Conservation (phyloP, 2,113 vertebrate species). For the Bothrops jararaca region DNA sequence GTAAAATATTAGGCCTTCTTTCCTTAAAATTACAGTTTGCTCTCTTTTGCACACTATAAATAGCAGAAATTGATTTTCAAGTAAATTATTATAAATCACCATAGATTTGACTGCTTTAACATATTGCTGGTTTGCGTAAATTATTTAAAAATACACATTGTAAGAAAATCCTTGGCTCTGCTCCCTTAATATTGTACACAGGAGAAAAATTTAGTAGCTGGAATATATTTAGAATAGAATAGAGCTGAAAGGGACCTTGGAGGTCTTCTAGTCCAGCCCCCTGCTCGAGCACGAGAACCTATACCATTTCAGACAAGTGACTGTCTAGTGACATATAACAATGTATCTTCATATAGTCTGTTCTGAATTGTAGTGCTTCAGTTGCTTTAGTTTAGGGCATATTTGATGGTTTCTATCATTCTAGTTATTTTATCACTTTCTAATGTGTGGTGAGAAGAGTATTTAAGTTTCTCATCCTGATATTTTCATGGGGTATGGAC, state of each 20-base stretch:
- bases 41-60: slow-evolving; percentile 30
- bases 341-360: neutral
- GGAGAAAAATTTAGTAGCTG: neutral
- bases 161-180: neutral
- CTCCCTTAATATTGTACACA: neutral
- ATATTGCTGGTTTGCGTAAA: neutral
- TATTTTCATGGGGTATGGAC: neutral
- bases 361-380: neutral
- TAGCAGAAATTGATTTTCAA: slow-evolving; percentile 38
- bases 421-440: neutral
- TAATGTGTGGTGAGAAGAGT: neutral
- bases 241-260: no score
- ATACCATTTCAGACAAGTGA: no score
- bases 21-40: slow-evolving; percentile 23
- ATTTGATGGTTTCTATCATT: neutral
- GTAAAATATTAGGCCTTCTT: slow-evolving; percentile 44
- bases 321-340: neutral
- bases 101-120: neutral
- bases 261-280: no score
- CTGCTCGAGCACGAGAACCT: no score
- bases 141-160: neutral
- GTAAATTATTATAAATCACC: slow-evolving; percentile 38
- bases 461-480: neutral
- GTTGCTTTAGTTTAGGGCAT: neutral
- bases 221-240: neutral